Base-by-base conservation (phyloP, 2,888 invertebrate genomes). In the Campopleginae sp. region DNA sequence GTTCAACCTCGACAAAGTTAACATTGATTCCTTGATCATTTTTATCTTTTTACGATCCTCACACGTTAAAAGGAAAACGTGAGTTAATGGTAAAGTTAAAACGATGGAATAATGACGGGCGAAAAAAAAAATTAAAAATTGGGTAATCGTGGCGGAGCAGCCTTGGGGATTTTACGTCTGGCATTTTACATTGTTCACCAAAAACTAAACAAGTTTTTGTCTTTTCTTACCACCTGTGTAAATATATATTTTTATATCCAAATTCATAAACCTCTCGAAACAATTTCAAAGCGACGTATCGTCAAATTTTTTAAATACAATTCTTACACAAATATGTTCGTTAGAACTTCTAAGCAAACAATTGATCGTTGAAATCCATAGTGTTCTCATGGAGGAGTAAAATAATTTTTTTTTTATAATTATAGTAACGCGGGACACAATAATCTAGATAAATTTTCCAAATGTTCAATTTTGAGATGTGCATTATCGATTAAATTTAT, bases 141-240 rank as follows among this genome's bases (percentile, higher is more conserved):
- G 58, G 63, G 33, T 27, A 2, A 78, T 72, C 76, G 84, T 84
- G 65, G 81, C 61, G 48, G 86, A 90, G 84, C 85, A 79, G 80
- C 82, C 82, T 79, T 85, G 84, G 87, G 85, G 77, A 81, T 84
- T 74, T 46, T 80, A 66, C 86, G 84, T 86, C 85, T 86, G 83
- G 86, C 68, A 71, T 86, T 86, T 82, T 84, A 85, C 82, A 58
- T 82, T 88, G 71, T 88, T 72, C 86, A 88, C 82, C 76, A 81
- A 86, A 89, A 88, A 46, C 42, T 31, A 58, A 27, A 71, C 38
- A 72, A 81, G 68, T 61, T 54, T 76, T 68, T 44, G 27, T 74
- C 65, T 23, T 17, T 58, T 19, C 10, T 7, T 58, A 14, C 8
- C 44, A 54, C 46, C 27, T 7, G n/a, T 72, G 33, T 42, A 42